Percentiles rank a stretch among this genome's conserved stretches.
phyloP scores from a whole-genome alignment of 2,797 vertebrate species.

The Acanthis flammea region DNA sequence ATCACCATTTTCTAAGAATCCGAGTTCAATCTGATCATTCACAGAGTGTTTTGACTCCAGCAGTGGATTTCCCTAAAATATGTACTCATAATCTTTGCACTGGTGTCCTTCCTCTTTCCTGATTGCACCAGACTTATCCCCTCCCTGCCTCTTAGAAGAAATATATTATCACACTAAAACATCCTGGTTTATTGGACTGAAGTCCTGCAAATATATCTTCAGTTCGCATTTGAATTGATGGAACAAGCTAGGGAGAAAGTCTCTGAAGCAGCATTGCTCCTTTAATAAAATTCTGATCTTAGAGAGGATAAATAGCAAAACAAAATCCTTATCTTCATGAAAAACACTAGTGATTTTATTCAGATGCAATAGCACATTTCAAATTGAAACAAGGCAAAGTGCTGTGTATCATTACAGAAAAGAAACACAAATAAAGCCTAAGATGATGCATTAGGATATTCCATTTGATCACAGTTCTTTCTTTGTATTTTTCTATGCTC shows the following conservation, averaged over 20 bases:
- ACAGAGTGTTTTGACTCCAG: not conserved
- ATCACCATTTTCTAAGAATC: not conserved
- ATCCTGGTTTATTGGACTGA: not conserved
- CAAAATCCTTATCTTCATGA: not conserved
- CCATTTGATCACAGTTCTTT: not conserved
- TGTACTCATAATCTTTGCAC: not conserved
- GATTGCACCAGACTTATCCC: not conserved
- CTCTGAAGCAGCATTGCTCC: not conserved
- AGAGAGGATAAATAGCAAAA: slow-evolving; percentile 28
- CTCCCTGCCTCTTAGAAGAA: not conserved
- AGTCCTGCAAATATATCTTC: not conserved
- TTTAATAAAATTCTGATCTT: slow-evolving; percentile 36
- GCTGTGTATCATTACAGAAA: not conserved
- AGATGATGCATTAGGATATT: not conserved
- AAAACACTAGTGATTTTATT: not conserved
- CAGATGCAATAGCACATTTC: not conserved
- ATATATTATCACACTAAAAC: not conserved
- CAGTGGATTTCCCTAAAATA: not conserved
- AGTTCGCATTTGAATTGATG: slow-evolving; percentile 6
- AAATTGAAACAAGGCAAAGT: slow-evolving; percentile 12
- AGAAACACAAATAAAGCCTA: slow-evolving; percentile 6
- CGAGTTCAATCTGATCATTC: not conserved
- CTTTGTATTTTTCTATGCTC: not conserved
- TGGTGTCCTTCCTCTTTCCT: not conserved
- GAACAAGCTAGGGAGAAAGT: not conserved